phyloP scores from a whole-genome alignment of 2,888 invertebrate genomes.

The Tyria jacobaeae region DNA sequence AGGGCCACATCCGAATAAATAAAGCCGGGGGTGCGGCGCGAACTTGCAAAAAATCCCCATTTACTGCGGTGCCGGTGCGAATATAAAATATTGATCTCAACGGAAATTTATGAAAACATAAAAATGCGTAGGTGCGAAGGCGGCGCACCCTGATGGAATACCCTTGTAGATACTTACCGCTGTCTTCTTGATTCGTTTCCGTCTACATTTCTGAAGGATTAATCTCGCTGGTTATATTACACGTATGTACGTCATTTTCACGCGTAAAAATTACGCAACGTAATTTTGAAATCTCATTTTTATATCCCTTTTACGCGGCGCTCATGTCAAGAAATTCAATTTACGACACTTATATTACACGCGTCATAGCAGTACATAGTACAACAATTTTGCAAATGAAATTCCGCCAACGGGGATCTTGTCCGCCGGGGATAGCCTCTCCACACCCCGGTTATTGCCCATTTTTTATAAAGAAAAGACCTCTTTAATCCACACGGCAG shows the following conservation, averaged over 20 bases:
- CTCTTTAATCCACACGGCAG: conserved; percentile 71
- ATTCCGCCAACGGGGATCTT: conserved; percentile 67
- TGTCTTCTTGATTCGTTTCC: conserved; percentile 55
- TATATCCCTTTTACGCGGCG: conserved; percentile 41
- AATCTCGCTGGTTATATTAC: conserved; percentile 52
- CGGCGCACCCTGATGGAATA: conserved; percentile 70
- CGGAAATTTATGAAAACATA: conserved; percentile 84
- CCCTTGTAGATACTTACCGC: conserved; percentile 61
- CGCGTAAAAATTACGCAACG: conserved; percentile 49
- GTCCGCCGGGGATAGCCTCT: conserved; percentile 61
- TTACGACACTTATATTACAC: conserved; percentile 56
- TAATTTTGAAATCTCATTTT: conserved; percentile 52
- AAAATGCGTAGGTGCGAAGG: conserved; percentile 76
- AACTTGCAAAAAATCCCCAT: conserved; percentile 72
- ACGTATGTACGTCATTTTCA: conserved; percentile 50
- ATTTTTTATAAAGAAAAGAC: conserved; percentile 73
- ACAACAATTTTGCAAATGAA: conserved; percentile 72
- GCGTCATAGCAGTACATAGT: conserved; percentile 56
- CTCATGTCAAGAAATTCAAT: conserved; percentile 55
- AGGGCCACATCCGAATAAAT: conserved; percentile 73
- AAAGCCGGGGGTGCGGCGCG: conserved; percentile 63
- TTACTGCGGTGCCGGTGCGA: conserved; percentile 70
- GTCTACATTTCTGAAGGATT: conserved; percentile 53
- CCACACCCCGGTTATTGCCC: conserved; percentile 68
- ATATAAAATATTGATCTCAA: conserved; percentile 84